Evolutionary conservation across 2,888 invertebrate genomes (phyloP), one percentile per base, ranked within the genome.

Genomic region (Lasius platythorax): DNA sequence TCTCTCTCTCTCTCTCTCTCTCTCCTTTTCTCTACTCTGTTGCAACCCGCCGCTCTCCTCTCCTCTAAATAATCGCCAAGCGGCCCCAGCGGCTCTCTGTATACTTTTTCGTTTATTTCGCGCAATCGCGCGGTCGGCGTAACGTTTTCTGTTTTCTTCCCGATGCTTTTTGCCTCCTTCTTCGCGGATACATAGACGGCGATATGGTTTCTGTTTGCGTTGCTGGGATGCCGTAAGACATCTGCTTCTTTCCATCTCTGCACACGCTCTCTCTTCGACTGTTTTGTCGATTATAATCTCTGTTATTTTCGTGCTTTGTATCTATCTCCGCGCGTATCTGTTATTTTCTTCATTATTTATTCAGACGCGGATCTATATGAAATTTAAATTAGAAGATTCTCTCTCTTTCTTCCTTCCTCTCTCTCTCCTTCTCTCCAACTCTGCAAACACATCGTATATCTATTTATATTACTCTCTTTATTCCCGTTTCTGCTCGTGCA

Each of bases 81-180:
- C 73, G 56, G 73, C 70, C 37, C 74, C 56, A 53, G 30, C 53
- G 61, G 70, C 53, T 85, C 37, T 81, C 50, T 8, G 61, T 63
- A 46, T 11, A 61, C 53, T 79, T 68, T 56, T 37, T 28, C 33
- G 75, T 84, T 85, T 82, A 74, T 70, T 76, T 79, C 85, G 63
- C 73, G 23, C 58, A 84, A 84, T 58, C 18, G 61, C 61, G 15
- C 78, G 79, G 68, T 63, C 30, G 58, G 23, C 56, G 61, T 72
- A 70, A 74, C 46, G 53, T 83, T 56, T 81, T 81, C 84, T 37
- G 67, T 78, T 68, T 70, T 75, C 84, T 33, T 67, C 70, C 40
- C 43, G 64, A 30, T 64, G 37, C 67, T 37, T 61, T 67, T 46
- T 43, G 53, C 64, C 68, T 73, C 43, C 40, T 3, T 73, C 70